A percentile compares a stretch with the other conserved stretches of the same genome.
These are phyloP conservation scores for Siphlonurus alternatus DNA, from an alignment of 2,888 invertebrate species.

Conservation along the genomic window DNA sequence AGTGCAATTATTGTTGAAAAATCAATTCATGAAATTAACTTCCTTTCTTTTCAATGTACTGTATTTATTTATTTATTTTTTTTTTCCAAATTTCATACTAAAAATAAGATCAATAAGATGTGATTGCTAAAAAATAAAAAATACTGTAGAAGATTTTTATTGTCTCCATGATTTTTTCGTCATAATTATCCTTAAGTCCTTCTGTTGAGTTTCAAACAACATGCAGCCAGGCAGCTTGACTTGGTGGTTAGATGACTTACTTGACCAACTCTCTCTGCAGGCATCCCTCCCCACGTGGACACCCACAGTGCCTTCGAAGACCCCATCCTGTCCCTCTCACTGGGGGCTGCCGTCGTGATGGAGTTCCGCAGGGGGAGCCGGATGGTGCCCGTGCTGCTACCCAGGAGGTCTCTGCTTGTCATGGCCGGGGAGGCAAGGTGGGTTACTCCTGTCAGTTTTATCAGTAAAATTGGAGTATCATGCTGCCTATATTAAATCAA, in stretches of 20 bases:
- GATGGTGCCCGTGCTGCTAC: conserved; percentile 45
- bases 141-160: neutral
- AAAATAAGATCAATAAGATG: too few species aligned
- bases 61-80: too few species aligned
- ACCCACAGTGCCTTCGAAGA: conserved; percentile 88
- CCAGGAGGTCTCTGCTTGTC: conserved; percentile 52
- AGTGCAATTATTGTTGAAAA: neutral
- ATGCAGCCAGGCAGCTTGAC: neutral
- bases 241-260: too few species aligned
- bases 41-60: too few species aligned
- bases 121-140: too few species aligned
- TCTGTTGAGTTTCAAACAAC: neutral
- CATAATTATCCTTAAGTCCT: neutral
- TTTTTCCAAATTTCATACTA: too few species aligned
- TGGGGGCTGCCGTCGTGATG: conserved; percentile 72
- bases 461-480: too few species aligned
- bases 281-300: conserved; percentile 90
- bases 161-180: neutral
- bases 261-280: too few species aligned
- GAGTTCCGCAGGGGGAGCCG: conserved; percentile 56
- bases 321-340: conserved; percentile 71
- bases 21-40: conserved; percentile 5
- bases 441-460: too few species aligned
- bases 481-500: too few species aligned
- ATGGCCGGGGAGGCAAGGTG: conserved; percentile 64